Evolutionary conservation across 2,113 vertebrate species (phyloP).

Genomic region (Eulemur macaco): DNA sequence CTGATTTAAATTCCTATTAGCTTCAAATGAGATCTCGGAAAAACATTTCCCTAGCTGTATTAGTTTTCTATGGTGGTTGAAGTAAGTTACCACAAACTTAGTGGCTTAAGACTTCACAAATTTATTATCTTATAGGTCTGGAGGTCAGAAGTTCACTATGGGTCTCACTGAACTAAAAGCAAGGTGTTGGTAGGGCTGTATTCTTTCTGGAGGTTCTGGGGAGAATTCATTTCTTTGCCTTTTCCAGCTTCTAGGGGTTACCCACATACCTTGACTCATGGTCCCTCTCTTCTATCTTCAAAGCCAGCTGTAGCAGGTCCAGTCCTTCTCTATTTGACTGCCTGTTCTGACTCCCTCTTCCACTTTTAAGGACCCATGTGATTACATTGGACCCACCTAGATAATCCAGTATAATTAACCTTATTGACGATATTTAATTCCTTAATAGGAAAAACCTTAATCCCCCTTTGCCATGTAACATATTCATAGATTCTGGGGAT

Average conservation of each 20-base stretch:
- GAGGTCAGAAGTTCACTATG: neutral
- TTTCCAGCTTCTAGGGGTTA: neutral
- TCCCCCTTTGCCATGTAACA: neutral
- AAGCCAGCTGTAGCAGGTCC: neutral
- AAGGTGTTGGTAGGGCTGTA: neutral
- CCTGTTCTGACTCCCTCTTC: neutral
- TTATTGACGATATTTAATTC: neutral
- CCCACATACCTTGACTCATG: neutral
- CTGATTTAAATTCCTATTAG: constrained; percentile 26
- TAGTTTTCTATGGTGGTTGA: neutral
- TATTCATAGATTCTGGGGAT: neutral
- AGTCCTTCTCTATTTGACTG: neutral
- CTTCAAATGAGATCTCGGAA: neutral
- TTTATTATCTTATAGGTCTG: neutral
- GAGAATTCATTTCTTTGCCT: neutral
- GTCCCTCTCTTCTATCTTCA: neutral
- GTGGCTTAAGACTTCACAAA: neutral
- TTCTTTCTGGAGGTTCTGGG: neutral
- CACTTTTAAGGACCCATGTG: neutral
- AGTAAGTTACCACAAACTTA: neutral
- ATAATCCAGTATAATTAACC: neutral
- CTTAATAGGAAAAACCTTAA: neutral
- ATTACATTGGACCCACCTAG: neutral
- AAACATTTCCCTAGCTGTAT: neutral
- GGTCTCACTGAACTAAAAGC: neutral